Evolutionary conservation across 2,797 vertebrate species (phyloP), one percentile per base, ranked within the genome.

Genomic region (Dallia pectoralis): DNA sequence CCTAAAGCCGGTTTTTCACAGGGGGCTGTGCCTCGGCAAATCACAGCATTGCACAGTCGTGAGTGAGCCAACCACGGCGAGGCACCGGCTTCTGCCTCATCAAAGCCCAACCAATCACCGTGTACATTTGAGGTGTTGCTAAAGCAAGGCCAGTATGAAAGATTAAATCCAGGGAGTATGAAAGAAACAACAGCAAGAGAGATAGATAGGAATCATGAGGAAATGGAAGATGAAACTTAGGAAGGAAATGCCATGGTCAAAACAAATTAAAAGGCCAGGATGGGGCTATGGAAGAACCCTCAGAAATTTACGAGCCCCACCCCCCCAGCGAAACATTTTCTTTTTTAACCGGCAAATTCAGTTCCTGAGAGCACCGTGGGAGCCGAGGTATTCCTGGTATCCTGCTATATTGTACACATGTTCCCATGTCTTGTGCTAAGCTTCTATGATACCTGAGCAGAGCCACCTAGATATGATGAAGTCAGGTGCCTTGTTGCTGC

Each of bases 1-100:
- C 81, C 78, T 85, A 79, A 72, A 79, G 79, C 67, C 14, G 40
- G 72, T 73, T 81, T 75, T 77, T 64, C 22, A 51, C 67, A 40
- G 63, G 32, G 51, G n/a, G 29, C 19, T 74, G 68, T 73, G 71
- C 19, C 75, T 81, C 70, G 77, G 63, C 85, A 76, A 80, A 74
- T 81, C 68, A 49, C 67, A 70, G 61, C 44, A 56, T 11, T 8
- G 29, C 73, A 73, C 73, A 77, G 72, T n/a, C 74, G 63, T 4
- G 3, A 29, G 29, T 8, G 27, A 18, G 65, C 62, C 78, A 77
- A 63, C 80, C 47, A 56, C 27, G 27, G 9, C 33, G 27, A 40
- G n/a, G 65, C 67, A 71, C n/a, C 47, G 25, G 2, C 40, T 70
- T 33, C 51, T 51, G 59, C 73, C 74, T 70, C 25, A 25, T 25